Evolutionary conservation across 2,113 vertebrate species (phyloP).

Genomic region (Proteles cristata): DNA sequence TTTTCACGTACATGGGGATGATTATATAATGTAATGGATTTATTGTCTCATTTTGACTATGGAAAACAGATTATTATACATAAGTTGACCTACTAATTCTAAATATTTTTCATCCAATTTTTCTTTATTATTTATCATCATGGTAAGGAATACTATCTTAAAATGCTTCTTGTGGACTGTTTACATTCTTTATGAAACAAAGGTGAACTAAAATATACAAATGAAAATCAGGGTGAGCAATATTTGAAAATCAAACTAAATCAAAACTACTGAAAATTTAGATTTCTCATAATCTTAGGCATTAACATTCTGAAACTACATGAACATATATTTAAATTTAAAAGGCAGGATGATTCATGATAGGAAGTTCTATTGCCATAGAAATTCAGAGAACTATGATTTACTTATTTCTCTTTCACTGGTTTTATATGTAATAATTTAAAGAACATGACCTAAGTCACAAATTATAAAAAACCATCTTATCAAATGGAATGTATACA

Average conservation of each 20-base stretch:
- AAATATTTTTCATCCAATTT: neutral
- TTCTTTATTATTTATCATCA: neutral
- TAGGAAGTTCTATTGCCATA: neutral
- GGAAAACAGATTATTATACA: neutral
- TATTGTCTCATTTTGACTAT: neutral
- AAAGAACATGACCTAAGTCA: neutral
- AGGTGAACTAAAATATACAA: neutral
- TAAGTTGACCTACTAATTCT: neutral
- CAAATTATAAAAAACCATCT: neutral
- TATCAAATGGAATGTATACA: neutral
- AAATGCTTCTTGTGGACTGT: neutral
- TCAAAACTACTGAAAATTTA: neutral
- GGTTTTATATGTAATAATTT: neutral
- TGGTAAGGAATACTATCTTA: neutral
- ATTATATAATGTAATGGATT: neutral
- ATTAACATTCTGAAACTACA: neutral
- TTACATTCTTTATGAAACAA: neutral
- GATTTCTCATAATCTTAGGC: neutral
- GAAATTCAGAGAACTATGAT: neutral
- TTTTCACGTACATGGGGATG: neutral
- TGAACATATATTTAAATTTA: neutral
- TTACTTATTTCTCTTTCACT: neutral
- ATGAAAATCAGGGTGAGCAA: neutral
- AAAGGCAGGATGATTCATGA: neutral
- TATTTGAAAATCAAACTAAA: constrained; percentile 12